phyloP scores from a whole-genome alignment of 2,888 invertebrate species.

The Hydropsyche betteni region DNA sequence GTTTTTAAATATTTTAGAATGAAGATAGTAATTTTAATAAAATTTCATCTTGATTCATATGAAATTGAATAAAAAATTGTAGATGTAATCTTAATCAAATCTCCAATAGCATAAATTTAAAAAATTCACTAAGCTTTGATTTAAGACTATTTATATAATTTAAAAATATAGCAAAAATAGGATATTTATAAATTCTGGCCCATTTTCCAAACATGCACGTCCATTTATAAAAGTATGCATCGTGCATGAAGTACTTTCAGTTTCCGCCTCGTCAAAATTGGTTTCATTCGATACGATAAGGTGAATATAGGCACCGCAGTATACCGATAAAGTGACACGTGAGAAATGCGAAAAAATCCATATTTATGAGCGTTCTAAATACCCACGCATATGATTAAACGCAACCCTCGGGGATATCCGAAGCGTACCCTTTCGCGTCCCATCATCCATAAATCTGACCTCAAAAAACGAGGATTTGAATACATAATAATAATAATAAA shows the following conservation, averaged over 20 bases:
- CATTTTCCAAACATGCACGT: too few relatives aligned
- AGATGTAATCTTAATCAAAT: background rate
- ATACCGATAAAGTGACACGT: conserved; percentile 27
- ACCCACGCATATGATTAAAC: conserved; percentile 37
- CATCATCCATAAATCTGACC: conserved; percentile 39
- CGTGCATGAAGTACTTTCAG: background rate
- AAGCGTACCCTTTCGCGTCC: conserved; percentile 18
- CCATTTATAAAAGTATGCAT: background rate
- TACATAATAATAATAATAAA: conserved; percentile 23
- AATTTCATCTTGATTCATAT: background rate
- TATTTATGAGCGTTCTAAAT: conserved; percentile 39
- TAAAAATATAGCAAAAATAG: too few relatives aligned
- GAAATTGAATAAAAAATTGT: background rate
- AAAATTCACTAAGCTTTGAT: too few relatives aligned
- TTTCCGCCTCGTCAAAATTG: conserved; percentile 19
- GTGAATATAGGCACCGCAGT: background rate
- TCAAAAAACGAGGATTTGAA: conserved; percentile 41
- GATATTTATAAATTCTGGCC: too few relatives aligned
- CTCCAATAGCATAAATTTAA: background rate
- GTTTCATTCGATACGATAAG: conserved; percentile 23
- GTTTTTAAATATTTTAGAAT: too few relatives aligned
- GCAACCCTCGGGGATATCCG: conserved; percentile 25
- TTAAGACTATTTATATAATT: background rate
- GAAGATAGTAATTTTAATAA: too few relatives aligned
- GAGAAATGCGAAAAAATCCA: conserved; percentile 38